These are phyloP conservation scores for Centropus unirufus DNA, from an alignment of 2,113 vertebrate species.

Conservation along the genomic window DNA sequence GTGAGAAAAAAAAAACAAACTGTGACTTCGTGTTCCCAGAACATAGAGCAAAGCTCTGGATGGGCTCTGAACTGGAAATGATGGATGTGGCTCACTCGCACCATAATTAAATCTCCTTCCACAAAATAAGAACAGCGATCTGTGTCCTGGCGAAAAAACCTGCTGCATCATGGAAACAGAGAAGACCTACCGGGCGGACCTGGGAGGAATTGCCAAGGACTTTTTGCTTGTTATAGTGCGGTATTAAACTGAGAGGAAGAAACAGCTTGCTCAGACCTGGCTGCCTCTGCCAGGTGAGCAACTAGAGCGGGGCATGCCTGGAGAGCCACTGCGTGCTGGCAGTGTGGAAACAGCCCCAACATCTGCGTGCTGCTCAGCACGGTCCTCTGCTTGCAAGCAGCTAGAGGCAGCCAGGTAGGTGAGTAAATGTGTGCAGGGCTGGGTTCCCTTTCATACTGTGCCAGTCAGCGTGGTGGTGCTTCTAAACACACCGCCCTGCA, in stretches of 20 bases:
- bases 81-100: conserved; percentile 52
- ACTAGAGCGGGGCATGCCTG: neutral
- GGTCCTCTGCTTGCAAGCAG: neutral
- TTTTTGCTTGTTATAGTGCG: neutral
- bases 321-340: neutral
- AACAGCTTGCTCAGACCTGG: neutral
- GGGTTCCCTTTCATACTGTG: accelerated
- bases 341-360: neutral
- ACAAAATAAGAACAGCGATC: conserved; percentile 43
- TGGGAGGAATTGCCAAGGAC: neutral
- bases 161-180: conserved; percentile 56
- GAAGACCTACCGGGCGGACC: neutral
- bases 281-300: neutral
- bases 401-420: neutral
- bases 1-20: neutral
- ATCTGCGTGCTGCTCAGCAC: neutral
- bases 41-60: neutral
- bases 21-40: neutral
- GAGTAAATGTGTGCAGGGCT: neutral
- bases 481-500: neutral
- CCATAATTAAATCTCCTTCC: conserved; percentile 67
- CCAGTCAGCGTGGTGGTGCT: neutral
- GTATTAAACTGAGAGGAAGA: neutral
- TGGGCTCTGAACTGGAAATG: conserved; percentile 59
- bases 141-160: conserved; percentile 35